A percentile compares a stretch with the other conserved stretches of the same genome.
phyloP scores from a whole-genome alignment of 2,888 invertebrate genomes.

The Stegophylla sp. region DNA sequence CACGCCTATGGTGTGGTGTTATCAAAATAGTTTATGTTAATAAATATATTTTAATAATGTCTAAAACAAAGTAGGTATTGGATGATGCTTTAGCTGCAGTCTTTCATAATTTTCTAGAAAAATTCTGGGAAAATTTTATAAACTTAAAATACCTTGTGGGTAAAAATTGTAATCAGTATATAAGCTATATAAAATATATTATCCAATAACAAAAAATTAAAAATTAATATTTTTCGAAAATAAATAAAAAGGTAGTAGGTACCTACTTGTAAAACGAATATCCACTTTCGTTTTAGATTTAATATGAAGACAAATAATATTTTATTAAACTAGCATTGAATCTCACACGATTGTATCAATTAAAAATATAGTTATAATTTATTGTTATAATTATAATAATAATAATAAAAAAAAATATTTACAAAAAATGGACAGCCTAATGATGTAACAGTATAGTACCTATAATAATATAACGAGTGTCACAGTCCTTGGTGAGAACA shows the following conservation, averaged over 20 bases:
- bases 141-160: not conserved
- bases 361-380: slow-evolving; percentile 21
- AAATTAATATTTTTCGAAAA: not conserved
- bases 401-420: slow-evolving; percentile 18
- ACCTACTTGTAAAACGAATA: slow-evolving; percentile 8
- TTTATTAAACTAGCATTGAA: slow-evolving; percentile 7
- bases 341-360: not conserved
- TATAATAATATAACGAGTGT: slow-evolving; percentile 35
- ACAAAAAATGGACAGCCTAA: slow-evolving; percentile 15
- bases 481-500: slow-evolving; percentile 44
- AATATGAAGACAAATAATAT: slow-evolving; percentile 3
- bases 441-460: not conserved
- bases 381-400: slow-evolving; percentile 9
- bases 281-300: not conserved
- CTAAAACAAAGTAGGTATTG: slow-evolving; percentile 32
- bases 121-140: not conserved
- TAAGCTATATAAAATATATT: no score
- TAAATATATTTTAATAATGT: slow-evolving; percentile 26
- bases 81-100: slow-evolving; percentile 23
- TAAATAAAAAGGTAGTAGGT: not conserved
- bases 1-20: no score
- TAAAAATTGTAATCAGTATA: not conserved
- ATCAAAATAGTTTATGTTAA: slow-evolving; percentile 1
- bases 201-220: not conserved
- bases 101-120: slow-evolving; percentile 5